Percentiles rank a stretch among this genome's conserved stretches.
These are phyloP conservation scores for Griposia aprilina DNA, from an alignment of 2,888 invertebrate species.

Conservation along the genomic window DNA sequence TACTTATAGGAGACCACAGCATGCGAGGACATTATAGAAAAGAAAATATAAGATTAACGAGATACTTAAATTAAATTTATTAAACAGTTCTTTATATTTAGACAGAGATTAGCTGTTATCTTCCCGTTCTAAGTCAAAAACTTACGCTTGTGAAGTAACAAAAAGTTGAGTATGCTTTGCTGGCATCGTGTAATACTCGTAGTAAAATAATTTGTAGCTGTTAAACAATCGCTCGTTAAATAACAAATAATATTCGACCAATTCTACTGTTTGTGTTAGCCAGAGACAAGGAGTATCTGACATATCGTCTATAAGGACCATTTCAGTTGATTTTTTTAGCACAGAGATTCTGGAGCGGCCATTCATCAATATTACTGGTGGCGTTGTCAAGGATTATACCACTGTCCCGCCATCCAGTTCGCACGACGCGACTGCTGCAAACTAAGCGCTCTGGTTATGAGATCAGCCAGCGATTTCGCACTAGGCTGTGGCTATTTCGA, in stretches of 20 bases:
- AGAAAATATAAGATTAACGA: no score
- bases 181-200: conserved; percentile 8
- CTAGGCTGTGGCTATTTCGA: not conserved
- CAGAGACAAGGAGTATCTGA: not conserved
- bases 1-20: no score
- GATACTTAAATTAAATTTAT: no score
- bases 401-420: not conserved
- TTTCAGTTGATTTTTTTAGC: conserved; percentile 2
- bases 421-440: conserved; percentile 28
- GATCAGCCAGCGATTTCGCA: conserved; percentile 25
- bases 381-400: conserved; percentile 28
- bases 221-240: not conserved
- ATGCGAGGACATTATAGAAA: no score
- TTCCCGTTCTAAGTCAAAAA: not conserved
- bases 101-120: not conserved
- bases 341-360: not conserved
- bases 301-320: not conserved
- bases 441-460: conserved; percentile 43
- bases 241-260: conserved; percentile 13
- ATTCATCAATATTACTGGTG: conserved; percentile 55
- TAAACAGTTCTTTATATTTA: no score
- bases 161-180: not conserved
- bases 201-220: conserved; percentile 7
- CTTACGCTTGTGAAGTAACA: not conserved
- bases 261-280: not conserved